These are phyloP conservation scores for Tenthredo livida DNA, from an alignment of 2,888 invertebrate genomes.

Conservation along the genomic window DNA sequence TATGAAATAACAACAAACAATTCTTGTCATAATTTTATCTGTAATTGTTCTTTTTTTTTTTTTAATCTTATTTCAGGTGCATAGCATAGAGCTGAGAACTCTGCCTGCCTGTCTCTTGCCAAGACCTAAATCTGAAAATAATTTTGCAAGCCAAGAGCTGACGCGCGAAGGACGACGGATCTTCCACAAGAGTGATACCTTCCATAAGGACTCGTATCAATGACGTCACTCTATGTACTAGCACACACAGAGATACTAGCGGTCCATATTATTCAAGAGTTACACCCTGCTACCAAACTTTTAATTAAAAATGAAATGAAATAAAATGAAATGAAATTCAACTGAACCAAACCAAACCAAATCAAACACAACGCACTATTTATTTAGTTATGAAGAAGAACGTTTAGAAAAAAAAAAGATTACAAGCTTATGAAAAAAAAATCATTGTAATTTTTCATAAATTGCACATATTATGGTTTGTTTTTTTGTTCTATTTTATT, in stretches of 20 bases:
- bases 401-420: too few species aligned
- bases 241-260: conserved; percentile 77
- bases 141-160: conserved; percentile 84
- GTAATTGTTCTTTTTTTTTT: conserved; percentile 71
- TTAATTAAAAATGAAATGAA: not conserved
- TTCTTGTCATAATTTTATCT: conserved; percentile 55
- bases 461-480: not conserved
- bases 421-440: not conserved
- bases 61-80: conserved; percentile 81
- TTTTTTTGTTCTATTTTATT: not conserved
- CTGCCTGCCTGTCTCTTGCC: conserved; percentile 84
- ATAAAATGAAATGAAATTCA: not conserved
- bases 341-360: not conserved
- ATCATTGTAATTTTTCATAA: not conserved
- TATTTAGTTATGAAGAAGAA: conserved; percentile 15
- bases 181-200: conserved; percentile 90
- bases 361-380: not conserved
- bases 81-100: conserved; percentile 84
- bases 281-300: conserved; percentile 10
- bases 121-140: conserved; percentile 91
- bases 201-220: conserved; percentile 86
- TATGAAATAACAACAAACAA: not conserved
- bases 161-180: conserved; percentile 79
- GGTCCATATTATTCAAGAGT: conserved; percentile 56
- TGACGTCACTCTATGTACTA: conserved; percentile 88